Evolutionary conservation across 2,888 invertebrate species (phyloP).

Genomic region (Ormyrus nitidulus): DNA sequence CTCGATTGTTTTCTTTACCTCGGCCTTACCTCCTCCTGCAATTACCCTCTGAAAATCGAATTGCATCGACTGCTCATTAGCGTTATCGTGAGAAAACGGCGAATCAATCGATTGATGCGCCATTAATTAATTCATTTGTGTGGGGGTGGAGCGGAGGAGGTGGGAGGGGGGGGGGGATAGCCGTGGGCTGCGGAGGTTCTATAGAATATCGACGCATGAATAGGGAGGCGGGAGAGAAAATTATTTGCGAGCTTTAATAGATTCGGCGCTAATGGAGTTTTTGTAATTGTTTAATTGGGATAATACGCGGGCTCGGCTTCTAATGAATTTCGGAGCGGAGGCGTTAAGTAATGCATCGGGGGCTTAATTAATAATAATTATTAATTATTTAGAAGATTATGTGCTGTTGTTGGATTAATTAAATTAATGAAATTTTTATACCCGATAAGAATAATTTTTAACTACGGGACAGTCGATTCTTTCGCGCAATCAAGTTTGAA

Average conservation of each 20-base stretch:
- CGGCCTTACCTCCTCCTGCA: background rate
- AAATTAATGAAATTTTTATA: too few relatives aligned
- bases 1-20: slow-evolving; percentile 17
- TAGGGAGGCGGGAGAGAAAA: background rate
- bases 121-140: slow-evolving; percentile 47
- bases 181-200: background rate
- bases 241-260: slow-evolving; percentile 27
- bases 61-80: slow-evolving; percentile 33
- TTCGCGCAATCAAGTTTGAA: too few relatives aligned
- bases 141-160: background rate
- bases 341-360: too few relatives aligned
- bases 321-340: too few relatives aligned
- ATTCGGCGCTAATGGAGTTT: slow-evolving; percentile 10
- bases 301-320: background rate
- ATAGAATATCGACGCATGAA: too few relatives aligned
- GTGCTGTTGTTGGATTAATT: too few relatives aligned
- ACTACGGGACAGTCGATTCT: too few relatives aligned
- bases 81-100: slow-evolving; percentile 34
- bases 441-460: too few relatives aligned
- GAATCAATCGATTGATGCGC: slow-evolving; percentile 10
- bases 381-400: too few relatives aligned
- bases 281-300: background rate
- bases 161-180: background rate
- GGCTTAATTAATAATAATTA: too few relatives aligned
- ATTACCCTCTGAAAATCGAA: slow-evolving; percentile 53